Evolutionary conservation across 2,888 invertebrate species (phyloP).

Genomic region (Tetragonisca angustula): DNA sequence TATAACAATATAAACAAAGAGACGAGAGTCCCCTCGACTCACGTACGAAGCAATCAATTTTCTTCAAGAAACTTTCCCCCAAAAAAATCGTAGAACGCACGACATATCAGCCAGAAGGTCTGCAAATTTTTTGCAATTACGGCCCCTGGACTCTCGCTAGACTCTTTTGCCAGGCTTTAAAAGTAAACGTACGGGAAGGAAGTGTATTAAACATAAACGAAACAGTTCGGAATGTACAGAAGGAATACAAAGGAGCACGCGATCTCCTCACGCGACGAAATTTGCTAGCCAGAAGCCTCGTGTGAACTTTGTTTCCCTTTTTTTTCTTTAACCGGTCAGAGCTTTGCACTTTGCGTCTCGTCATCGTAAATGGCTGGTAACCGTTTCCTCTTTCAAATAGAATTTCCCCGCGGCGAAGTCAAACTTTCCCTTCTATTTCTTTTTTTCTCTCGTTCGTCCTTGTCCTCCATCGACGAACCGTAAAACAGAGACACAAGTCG

Average conservation of each 20-base stretch:
- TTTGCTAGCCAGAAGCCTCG: conserved; percentile 19
- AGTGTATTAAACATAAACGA: conserved; percentile 20
- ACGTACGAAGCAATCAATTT: not conserved
- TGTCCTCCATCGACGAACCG: not conserved
- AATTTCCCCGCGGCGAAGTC: conserved; percentile 1
- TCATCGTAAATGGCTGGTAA: conserved; percentile 35
- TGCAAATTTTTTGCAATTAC: not conserved
- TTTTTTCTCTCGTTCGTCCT: not conserved
- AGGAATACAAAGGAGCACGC: conserved; percentile 14
- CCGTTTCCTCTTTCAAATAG: not conserved
- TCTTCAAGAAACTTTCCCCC: not conserved
- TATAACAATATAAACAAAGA: no score
- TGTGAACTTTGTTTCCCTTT: not conserved
- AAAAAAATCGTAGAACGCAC: not conserved
- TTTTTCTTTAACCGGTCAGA: not conserved
- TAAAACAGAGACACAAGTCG: not conserved
- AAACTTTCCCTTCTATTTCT: not conserved
- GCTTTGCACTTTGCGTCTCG: conserved; percentile 9
- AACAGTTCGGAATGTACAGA: not conserved
- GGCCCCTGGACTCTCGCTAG: no score
- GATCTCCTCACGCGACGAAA: conserved; percentile 42
- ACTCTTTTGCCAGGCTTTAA: not conserved
- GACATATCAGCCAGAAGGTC: not conserved
- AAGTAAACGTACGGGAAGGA: not conserved
- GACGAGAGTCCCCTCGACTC: not conserved